Evolutionary conservation across 2,888 invertebrate species (phyloP).

Genomic region (Empis stercorea): DNA sequence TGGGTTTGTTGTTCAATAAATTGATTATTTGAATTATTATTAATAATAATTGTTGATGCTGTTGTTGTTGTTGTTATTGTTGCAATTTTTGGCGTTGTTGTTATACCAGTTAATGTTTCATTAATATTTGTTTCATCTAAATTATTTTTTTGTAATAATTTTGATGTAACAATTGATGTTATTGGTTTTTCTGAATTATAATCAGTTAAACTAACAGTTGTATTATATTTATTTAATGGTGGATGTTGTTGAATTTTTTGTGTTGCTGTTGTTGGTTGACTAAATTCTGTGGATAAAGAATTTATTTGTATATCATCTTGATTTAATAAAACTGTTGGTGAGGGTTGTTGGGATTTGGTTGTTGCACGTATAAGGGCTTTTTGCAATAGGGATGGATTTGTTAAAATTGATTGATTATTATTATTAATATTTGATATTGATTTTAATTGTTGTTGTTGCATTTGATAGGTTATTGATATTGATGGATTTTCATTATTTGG

Average conservation of each 20-base stretch:
- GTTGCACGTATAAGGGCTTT: constrained; percentile 60
- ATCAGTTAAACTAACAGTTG: constrained; percentile 50
- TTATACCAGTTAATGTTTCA: neutral
- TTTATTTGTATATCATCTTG: constrained; percentile 11
- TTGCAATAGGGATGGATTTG: constrained; percentile 56
- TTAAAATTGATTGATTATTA: constrained; percentile 22
- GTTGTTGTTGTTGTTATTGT: constrained; percentile 8
- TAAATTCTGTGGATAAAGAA: constrained; percentile 8
- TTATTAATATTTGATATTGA: neutral
- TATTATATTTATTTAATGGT: constrained; percentile 50
- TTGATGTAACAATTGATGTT: constrained; percentile 46
- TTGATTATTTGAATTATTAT: too few relatives aligned
- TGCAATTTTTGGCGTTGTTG: constrained; percentile 5
- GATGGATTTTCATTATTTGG: constrained; percentile 67
- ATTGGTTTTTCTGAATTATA: constrained; percentile 45
- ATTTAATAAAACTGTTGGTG: constrained; percentile 16
- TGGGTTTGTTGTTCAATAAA: neutral
- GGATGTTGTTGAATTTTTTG: constrained; percentile 14
- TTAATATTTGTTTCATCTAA: constrained; percentile 11
- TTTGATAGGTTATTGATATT: too few relatives aligned
- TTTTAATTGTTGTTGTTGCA: too few relatives aligned
- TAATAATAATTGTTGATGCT: neutral
- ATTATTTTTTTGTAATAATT: constrained; percentile 14
- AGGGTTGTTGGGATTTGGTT: constrained; percentile 40
- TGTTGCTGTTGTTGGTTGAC: too few relatives aligned